These are phyloP conservation scores for Atrina japonica DNA, from an alignment of 2,888 invertebrate genomes.

Conservation along the genomic window DNA sequence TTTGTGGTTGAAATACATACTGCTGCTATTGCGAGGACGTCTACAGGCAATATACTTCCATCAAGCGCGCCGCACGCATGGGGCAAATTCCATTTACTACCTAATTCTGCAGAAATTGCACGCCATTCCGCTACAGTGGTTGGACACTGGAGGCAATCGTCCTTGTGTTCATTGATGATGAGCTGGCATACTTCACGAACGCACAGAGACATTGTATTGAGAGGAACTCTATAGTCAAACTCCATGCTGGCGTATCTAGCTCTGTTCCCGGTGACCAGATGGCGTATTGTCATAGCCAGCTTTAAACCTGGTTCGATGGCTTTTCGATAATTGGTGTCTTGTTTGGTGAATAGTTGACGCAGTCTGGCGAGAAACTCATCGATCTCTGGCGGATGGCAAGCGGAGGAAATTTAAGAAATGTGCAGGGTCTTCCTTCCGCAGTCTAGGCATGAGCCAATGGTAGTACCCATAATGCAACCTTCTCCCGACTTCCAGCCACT, in stretches of 20 bases:
- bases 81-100: constrained; percentile 48
- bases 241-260: constrained; percentile 46
- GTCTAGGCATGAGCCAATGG: constrained; percentile 41
- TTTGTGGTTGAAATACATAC: constrained; percentile 54
- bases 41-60: constrained; percentile 52
- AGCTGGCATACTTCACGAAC: constrained; percentile 55
- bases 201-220: constrained; percentile 49
- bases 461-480: constrained; percentile 42
- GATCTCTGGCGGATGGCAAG: constrained; percentile 50
- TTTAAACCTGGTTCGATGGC: constrained; percentile 46
- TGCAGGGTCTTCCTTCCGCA: constrained; percentile 43
- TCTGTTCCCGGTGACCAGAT: constrained; percentile 49
- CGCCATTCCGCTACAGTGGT: constrained; percentile 14
- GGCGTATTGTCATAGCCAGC: constrained; percentile 47
- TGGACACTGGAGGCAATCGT: constrained; percentile 46
- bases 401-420: constrained; percentile 47
- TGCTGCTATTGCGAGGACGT: constrained; percentile 34
- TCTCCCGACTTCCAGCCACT: constrained; percentile 43
- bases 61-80: constrained; percentile 55
- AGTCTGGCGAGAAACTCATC: constrained; percentile 48
- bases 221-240: constrained; percentile 51
- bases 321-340: constrained; percentile 45
- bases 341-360: constrained; percentile 38
- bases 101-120: background rate
- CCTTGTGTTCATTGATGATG: constrained; percentile 50